These are phyloP conservation scores for Mystacides longicornis DNA, from an alignment of 2,888 invertebrate genomes.

Conservation along the genomic window DNA sequence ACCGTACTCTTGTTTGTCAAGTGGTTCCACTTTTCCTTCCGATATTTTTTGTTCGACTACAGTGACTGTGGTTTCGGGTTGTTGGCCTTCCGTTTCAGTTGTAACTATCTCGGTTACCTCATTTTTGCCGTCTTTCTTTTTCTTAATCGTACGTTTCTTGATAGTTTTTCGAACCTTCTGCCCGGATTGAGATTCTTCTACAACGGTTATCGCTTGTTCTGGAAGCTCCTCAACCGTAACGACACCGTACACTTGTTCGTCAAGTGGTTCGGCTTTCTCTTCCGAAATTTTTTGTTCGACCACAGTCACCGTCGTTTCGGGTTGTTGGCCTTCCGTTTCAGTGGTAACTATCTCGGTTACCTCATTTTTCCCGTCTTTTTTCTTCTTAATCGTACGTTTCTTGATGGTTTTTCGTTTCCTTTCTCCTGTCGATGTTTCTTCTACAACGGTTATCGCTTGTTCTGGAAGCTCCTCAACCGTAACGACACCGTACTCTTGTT, in stretches of 20 bases:
- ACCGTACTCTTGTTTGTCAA: constrained; percentile 29
- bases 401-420: constrained; percentile 35
- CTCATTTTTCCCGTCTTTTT: constrained; percentile 29
- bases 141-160: constrained; percentile 25
- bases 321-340: constrained; percentile 36
- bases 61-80: constrained; percentile 28
- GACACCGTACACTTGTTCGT: constrained; percentile 28
- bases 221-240: constrained; percentile 27
- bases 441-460: constrained; percentile 32
- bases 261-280: constrained; percentile 30
- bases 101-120: constrained; percentile 42
- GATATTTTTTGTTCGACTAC: constrained; percentile 10
- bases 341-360: constrained; percentile 37
- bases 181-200: constrained; percentile 28
- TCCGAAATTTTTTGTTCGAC: constrained; percentile 24
- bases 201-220: constrained; percentile 28
- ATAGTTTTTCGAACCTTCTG: constrained; percentile 24
- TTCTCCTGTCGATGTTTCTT: constrained; percentile 28
- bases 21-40: constrained; percentile 34
- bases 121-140: constrained; percentile 36
- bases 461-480: too few species aligned
- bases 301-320: constrained; percentile 33
- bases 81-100: constrained; percentile 35
- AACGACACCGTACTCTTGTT: too few species aligned
- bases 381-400: constrained; percentile 36